Percentiles rank a stretch among this genome's conserved stretches.
Conservation (phyloP, 2,888 invertebrate species). For the Anoplius nigerrimus region DNA sequence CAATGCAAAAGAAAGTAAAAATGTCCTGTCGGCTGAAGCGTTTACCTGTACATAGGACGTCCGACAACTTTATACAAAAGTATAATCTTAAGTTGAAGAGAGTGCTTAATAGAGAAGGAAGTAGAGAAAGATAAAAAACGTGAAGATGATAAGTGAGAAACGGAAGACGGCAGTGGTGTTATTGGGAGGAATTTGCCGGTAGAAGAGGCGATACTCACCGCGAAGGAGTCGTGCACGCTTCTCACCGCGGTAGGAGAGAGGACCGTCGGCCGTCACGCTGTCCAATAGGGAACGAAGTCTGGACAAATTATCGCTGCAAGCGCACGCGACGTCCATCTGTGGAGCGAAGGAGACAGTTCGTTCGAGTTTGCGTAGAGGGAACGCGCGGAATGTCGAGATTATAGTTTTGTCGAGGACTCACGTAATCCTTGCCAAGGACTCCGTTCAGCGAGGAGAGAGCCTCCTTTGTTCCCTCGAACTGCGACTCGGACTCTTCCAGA, state of each 20-base stretch:
- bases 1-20: conserved; percentile 24
- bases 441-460: conserved; percentile 74
- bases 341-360: conserved; percentile 57
- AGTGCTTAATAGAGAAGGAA: conserved; percentile 14
- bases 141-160: conserved; percentile 52
- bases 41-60: background rate
- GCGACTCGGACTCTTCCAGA: conserved; percentile 80
- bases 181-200: too few relatives aligned
- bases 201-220: conserved; percentile 74
- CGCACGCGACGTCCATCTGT: conserved; percentile 89
- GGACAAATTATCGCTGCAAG: conserved; percentile 91
- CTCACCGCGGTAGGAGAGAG: conserved; percentile 62
- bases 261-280: conserved; percentile 67
- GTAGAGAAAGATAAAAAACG: background rate
- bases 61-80: too few relatives aligned
- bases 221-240: conserved; percentile 71
- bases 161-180: too few relatives aligned
- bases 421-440: conserved; percentile 63
- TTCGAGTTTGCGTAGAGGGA: conserved; percentile 1
- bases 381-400: background rate
- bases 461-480: conserved; percentile 80
- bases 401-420: conserved; percentile 63
- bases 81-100: conserved; percentile 15
- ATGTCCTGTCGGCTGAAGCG: background rate
- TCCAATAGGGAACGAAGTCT: conserved; percentile 85